Conservation (phyloP, 1,140 invertebrate species). For the Acromyrmex charruanus region DNA sequence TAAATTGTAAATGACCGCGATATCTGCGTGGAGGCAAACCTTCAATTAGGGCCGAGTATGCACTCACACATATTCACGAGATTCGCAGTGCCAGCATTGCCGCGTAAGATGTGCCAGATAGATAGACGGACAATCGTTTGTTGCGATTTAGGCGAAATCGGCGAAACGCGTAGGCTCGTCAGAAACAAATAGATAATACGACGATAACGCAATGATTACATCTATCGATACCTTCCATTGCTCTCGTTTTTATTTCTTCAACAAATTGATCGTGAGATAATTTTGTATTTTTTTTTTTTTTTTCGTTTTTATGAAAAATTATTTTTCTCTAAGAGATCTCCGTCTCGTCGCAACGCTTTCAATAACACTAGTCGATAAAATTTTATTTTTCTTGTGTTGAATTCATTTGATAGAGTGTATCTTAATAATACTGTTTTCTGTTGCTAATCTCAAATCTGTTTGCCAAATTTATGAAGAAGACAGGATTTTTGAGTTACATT, state of each 20-base stretch:
- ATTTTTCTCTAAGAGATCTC: too few relatives aligned
- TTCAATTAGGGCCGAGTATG: slow-evolving; percentile 77
- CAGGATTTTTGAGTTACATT: too few relatives aligned
- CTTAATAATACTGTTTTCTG: too few relatives aligned
- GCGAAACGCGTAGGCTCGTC: slow-evolving; percentile 24
- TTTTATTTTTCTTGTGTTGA: too few relatives aligned
- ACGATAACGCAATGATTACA: too few relatives aligned
- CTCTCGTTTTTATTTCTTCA: too few relatives aligned
- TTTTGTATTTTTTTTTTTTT: background rate
- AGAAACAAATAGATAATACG: background rate
- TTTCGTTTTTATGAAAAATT: background rate
- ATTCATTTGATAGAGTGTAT: too few relatives aligned
- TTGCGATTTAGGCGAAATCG: slow-evolving; percentile 35
- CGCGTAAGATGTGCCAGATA: slow-evolving; percentile 54
- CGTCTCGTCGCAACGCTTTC: too few relatives aligned
- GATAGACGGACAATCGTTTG: slow-evolving; percentile 49
- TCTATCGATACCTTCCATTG: background rate
- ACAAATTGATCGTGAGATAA: background rate
- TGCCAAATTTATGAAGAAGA: too few relatives aligned
- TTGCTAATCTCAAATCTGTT: too few relatives aligned
- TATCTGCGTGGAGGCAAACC: slow-evolving; percentile 75
- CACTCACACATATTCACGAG: background rate
- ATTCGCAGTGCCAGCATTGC: background rate
- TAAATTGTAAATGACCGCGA: slow-evolving; percentile 78
- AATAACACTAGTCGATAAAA: too few relatives aligned